Evolutionary conservation across 1,140 invertebrate genomes (phyloP).

Genomic region (Drosophila simulans): DNA sequence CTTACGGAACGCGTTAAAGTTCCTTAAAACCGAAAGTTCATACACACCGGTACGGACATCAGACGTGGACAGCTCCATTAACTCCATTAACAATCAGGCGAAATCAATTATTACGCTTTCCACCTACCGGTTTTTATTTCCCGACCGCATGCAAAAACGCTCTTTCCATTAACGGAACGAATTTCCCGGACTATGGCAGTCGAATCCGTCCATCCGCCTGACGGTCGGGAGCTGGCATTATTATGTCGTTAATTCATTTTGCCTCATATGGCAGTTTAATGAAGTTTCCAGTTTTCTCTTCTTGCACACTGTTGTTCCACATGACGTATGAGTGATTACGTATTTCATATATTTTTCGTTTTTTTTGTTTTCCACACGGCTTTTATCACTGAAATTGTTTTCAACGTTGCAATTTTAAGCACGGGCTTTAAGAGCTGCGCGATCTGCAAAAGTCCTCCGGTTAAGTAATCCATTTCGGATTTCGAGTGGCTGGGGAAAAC

Average conservation of each 20-base stretch:
- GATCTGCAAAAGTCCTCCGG: constrained; percentile 16
- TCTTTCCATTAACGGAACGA: constrained; percentile 50
- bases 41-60: neutral
- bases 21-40: neutral
- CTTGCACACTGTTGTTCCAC: constrained; percentile 12
- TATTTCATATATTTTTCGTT: constrained; percentile 25
- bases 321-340: constrained; percentile 63
- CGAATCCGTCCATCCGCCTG: constrained; percentile 7
- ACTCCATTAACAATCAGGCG: constrained; percentile 64
- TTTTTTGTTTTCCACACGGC: neutral
- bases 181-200: constrained; percentile 21
- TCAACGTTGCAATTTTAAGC: constrained; percentile 3
- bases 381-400: constrained; percentile 16
- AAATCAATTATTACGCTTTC: constrained; percentile 62
- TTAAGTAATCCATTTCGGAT: constrained; percentile 22
- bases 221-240: constrained; percentile 16
- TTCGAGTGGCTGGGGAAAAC: constrained; percentile 9
- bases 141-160: constrained; percentile 44
- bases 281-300: constrained; percentile 47
- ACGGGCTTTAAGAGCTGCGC: constrained; percentile 8
- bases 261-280: constrained; percentile 62
- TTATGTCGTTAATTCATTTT: constrained; percentile 63
- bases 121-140: constrained; percentile 32
- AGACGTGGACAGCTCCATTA: constrained; percentile 47
- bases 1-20: constrained; percentile 18